Evolutionary conservation across 30 jellyfish, hydroid and myxozoan species (phyloP).

Genomic region (Cassiopea andromeda): DNA sequence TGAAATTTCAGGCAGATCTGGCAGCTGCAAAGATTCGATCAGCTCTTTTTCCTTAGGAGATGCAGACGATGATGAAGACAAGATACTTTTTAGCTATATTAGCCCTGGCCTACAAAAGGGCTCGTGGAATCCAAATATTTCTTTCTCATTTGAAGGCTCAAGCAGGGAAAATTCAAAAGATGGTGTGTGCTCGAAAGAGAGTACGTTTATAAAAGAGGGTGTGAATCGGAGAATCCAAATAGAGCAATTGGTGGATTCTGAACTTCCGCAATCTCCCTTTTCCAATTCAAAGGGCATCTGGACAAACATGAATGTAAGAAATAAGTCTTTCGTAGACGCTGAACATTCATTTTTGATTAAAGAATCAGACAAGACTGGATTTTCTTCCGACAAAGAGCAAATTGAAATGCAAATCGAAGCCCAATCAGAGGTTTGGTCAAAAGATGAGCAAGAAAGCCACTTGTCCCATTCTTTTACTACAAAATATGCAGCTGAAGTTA

Average conservation of each 20-base stretch:
- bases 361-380: neutral
- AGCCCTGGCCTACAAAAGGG: conserved; percentile 51
- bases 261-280: neutral
- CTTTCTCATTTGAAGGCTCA: conserved; percentile 42
- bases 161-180: conserved; percentile 5
- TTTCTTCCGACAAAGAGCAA: neutral
- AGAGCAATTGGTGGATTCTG: neutral
- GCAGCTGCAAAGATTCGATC: neutral
- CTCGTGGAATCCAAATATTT: conserved; percentile 59
- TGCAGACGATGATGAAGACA: conserved; percentile 41
- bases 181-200: neutral
- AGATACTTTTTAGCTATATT: conserved; percentile 45
- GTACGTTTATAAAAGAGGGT: neutral
- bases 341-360: too few relatives aligned
- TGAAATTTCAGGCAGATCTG: neutral
- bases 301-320: neutral
- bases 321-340: too few relatives aligned
- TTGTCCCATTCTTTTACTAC: neutral
- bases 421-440: neutral
- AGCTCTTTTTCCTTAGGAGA: conserved; percentile 5
- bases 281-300: neutral
- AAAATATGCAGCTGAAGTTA: neutral
- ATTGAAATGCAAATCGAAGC: neutral
- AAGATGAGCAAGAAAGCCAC: neutral
- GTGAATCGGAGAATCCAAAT: neutral